Conservation (phyloP, 2,888 invertebrate genomes). For the Pterostichus niger region DNA sequence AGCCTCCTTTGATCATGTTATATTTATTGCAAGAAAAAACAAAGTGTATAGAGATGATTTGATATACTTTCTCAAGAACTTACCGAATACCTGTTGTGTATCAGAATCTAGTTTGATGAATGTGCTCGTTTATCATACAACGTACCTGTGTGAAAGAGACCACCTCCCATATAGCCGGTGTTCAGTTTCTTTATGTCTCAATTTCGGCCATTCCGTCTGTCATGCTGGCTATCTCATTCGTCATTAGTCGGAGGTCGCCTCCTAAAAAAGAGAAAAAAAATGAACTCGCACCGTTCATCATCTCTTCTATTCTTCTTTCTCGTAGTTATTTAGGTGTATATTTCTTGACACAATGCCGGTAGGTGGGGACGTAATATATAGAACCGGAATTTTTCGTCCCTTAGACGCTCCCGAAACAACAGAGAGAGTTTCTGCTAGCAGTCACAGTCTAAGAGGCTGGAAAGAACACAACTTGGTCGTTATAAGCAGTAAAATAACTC, state of each 20-base stretch:
- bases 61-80: not conserved
- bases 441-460: slow-evolving; percentile 68
- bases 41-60: not conserved
- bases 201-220: slow-evolving; percentile 69
- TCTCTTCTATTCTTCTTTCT: slow-evolving; percentile 68
- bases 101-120: too few relatives aligned
- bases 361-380: slow-evolving; percentile 61
- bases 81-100: not conserved
- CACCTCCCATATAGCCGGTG: slow-evolving; percentile 35
- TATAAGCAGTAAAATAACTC: slow-evolving; percentile 73
- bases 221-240: slow-evolving; percentile 70
- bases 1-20: not conserved
- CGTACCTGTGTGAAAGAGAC: slow-evolving; percentile 55
- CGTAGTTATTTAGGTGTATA: slow-evolving; percentile 68
- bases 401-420: slow-evolving; percentile 34
- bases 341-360: slow-evolving; percentile 66
- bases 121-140: slow-evolving; percentile 45
- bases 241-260: slow-evolving; percentile 71
- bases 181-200: slow-evolving; percentile 67
- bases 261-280: slow-evolving; percentile 71
- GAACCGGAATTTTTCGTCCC: slow-evolving; percentile 70
- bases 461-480: slow-evolving; percentile 68
- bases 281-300: slow-evolving; percentile 77
- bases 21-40: slow-evolving; percentile 3
- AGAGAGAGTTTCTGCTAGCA: slow-evolving; percentile 67